Evolutionary conservation across 2,113 vertebrate genomes (phyloP).

Genomic region (Pseudopodoces humilis): DNA sequence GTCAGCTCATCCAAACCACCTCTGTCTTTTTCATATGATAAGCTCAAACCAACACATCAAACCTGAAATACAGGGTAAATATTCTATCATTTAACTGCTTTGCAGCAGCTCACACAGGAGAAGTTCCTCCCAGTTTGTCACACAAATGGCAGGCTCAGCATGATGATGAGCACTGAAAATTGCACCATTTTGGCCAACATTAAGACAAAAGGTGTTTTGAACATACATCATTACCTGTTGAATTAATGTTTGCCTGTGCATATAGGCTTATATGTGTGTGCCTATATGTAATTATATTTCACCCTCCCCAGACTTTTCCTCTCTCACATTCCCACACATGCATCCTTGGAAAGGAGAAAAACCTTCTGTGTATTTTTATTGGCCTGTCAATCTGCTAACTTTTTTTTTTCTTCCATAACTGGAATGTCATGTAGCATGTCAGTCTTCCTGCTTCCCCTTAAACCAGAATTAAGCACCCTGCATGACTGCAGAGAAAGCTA

Average conservation of each 20-base stretch:
- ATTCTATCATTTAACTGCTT: neutral
- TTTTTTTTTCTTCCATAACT: neutral
- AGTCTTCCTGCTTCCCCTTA: constrained; percentile 19
- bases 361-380: constrained; percentile 48
- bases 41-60: neutral
- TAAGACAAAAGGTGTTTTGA: neutral
- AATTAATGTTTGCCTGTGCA: neutral
- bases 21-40: neutral
- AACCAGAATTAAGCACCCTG: neutral
- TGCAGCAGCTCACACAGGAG: neutral
- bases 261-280: neutral
- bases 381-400: constrained; percentile 35
- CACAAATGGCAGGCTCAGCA: neutral
- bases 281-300: neutral
- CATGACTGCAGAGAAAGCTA: neutral
- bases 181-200: neutral
- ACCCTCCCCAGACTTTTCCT: neutral
- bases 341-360: constrained; percentile 40
- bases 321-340: neutral
- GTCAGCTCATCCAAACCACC: neutral
- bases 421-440: constrained; percentile 22
- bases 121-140: neutral
- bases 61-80: neutral
- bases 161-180: neutral
- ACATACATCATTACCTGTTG: neutral